Evolutionary conservation across 2,888 invertebrate genomes (phyloP), one percentile per base, ranked within the genome.

Genomic region (Cheilosia impressa): DNA sequence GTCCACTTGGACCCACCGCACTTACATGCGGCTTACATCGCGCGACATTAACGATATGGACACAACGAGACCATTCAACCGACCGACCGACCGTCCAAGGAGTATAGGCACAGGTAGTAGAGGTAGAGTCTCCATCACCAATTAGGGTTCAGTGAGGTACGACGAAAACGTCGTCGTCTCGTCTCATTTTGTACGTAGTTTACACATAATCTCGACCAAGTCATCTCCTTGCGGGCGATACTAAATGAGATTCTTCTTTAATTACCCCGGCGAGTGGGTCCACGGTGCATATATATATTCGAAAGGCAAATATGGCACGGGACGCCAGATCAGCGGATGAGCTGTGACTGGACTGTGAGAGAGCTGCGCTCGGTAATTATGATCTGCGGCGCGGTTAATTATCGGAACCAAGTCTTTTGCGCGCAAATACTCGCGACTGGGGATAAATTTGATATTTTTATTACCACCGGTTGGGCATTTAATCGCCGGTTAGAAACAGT

Each of bases 71-170:
- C 77, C 68, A 43, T 65, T 43, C 47, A n/a, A 62, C 43, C 38
- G 22, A 62, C 43, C 38, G 58, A 50, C 4, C 41, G 31, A 27
- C 15, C 15, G 45, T 27, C 41, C 43, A 57, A 65, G 57, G 65
- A 57, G 47, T 34, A n/a, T n/a, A 17, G 55, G 15, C 24, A 72
- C 60, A 34, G 43, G 55, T 72, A 69, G 83, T 69, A 55, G 3
- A 38, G 38, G 38, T 34, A 34, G 34, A 34, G 34, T 38, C 38
- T 13, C 38, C 38, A 76, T 76, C 76, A 66, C 71, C 85, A 85
- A 85, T 85, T 85, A 85, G 81, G 72, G 66, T 57, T 72, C 76
- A 85, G 65, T 76, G 76, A 85, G 85, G 85, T 85, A 85, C 85
- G 57, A 81, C 80, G 43, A 68, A 73, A 62, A 68, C 60, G 15